phyloP scores from a whole-genome alignment of 2,797 vertebrate species.

The Melanotaenia parkinsoni region DNA sequence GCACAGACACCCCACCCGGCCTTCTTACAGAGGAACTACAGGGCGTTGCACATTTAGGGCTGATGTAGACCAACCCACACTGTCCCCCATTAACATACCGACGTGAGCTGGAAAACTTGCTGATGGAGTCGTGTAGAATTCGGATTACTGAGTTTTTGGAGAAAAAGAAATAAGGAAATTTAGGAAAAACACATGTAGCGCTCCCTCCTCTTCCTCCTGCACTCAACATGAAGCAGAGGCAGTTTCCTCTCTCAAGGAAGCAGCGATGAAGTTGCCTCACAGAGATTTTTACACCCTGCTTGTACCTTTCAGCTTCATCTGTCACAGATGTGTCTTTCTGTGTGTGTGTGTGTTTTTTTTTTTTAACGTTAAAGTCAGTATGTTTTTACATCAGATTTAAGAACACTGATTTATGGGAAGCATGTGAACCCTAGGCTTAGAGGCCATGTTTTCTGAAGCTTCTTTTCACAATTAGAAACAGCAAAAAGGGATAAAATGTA shows the following conservation, averaged over 20 bases:
- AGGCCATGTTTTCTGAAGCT: too few relatives aligned
- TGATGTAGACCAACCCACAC: conserved; percentile 22
- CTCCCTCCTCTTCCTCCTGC: conserved; percentile 18
- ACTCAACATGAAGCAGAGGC: conserved; percentile 14
- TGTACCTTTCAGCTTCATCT: conserved; percentile 3
- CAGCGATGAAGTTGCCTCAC: neutral
- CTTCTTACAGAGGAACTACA: conserved; percentile 10
- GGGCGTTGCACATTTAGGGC: conserved; percentile 12
- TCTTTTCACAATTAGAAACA: neutral
- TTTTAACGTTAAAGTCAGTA: neutral
- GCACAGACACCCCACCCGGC: neutral
- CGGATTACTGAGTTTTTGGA: neutral
- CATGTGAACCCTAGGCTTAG: too few relatives aligned
- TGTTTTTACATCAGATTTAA: neutral
- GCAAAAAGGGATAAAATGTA: too few relatives aligned
- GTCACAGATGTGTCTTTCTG: neutral
- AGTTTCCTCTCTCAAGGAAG: conserved; percentile 18
- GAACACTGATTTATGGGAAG: neutral
- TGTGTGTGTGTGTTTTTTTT: too few relatives aligned
- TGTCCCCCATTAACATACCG: neutral
- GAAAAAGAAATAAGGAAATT: conserved; percentile 5
- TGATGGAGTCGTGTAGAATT: neutral
- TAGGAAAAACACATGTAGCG: conserved; percentile 13
- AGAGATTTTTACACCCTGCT: neutral
- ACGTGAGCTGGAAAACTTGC: neutral